These are phyloP conservation scores for Spatulosminthurus flaviceps DNA, from an alignment of 2,888 invertebrate genomes.

Conservation along the genomic window DNA sequence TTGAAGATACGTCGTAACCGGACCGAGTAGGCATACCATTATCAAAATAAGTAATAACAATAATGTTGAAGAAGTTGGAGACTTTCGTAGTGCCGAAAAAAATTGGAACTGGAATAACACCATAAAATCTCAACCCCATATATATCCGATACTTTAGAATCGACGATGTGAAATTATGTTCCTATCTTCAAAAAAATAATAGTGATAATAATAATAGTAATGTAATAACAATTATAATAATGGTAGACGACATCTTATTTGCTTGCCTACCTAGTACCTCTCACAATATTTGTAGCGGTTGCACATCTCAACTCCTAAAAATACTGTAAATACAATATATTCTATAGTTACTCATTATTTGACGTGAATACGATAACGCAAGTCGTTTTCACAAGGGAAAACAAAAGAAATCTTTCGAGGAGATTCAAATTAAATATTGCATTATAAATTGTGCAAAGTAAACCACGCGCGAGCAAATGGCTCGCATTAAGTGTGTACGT, in stretches of 20 bases:
- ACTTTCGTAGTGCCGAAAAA: constrained; percentile 13
- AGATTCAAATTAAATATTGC: constrained; percentile 44
- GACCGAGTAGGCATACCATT: too few relatives aligned
- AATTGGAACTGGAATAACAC: constrained; percentile 26
- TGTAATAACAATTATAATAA: background rate
- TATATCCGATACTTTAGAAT: constrained; percentile 24
- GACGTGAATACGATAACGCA: constrained; percentile 4
- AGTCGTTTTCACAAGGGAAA: constrained; percentile 26
- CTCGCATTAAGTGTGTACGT: constrained; percentile 20
- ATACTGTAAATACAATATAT: constrained; percentile 28
- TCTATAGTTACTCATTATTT: background rate
- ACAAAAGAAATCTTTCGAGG: constrained; percentile 27
- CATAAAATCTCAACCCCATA: constrained; percentile 36
- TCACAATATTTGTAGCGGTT: constrained; percentile 21
- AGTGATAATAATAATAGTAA: background rate
- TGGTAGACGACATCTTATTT: background rate
- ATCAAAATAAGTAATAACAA: too few relatives aligned
- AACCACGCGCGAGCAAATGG: background rate
- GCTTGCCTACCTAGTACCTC: constrained; percentile 2
- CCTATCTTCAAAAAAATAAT: background rate
- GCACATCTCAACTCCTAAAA: constrained; percentile 40
- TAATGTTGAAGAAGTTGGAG: background rate
- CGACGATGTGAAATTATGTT: background rate
- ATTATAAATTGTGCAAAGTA: constrained; percentile 42
- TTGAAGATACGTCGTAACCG: too few relatives aligned